Base-by-base conservation (phyloP, 1,140 invertebrate genomes). In the Drosophila persimilis region DNA sequence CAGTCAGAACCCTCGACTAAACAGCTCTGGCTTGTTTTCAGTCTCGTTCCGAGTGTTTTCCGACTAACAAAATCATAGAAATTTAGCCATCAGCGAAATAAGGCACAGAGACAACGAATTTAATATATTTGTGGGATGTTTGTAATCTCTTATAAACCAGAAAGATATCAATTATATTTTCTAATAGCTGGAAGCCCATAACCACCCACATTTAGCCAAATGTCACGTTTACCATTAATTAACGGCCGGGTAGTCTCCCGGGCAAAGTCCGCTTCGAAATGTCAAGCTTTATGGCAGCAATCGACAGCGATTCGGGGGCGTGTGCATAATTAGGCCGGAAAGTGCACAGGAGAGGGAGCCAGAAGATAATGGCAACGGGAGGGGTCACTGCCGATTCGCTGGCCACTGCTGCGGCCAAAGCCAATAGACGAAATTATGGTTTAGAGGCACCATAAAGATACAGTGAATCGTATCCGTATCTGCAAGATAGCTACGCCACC, bases 371-470 rank as follows among this genome's bases (percentile, higher is more conserved):
- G 15, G 24, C 26, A 47, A 43, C 48, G 69, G 57, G 26, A 11
- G 31, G 47, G 47, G 41, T 9, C 45, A 35, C 11, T 29, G 35
- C 58, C 52, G 59, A 58, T 61, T 57, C 47, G 43, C 44, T 74
- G 71, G 48, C 70, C 53, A 74, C 53, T 65, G 54, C 70, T 70
- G 61, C 62, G 61, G 63, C 31, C 58, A 26, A 15, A 69, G 53
- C 52, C 54, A 63, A 58, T 47, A 69, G 66, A 55, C 61, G 50
- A 80, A 84, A 84, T 86, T 80, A 84, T 84, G 65, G 60, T 86
- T 86, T 86, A 81, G 59, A 52, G 59, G 43, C 43, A 20, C 45
- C 61, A 85, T 86, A 86, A 86, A 85, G 81, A 85, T 85, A 76
- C 20, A 22, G 52, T 52, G 52, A 47, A 54, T 51, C 52, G 60